Base-by-base conservation (phyloP, 92 coral and sea anemone genomes). In the Paragorgia papillata region DNA sequence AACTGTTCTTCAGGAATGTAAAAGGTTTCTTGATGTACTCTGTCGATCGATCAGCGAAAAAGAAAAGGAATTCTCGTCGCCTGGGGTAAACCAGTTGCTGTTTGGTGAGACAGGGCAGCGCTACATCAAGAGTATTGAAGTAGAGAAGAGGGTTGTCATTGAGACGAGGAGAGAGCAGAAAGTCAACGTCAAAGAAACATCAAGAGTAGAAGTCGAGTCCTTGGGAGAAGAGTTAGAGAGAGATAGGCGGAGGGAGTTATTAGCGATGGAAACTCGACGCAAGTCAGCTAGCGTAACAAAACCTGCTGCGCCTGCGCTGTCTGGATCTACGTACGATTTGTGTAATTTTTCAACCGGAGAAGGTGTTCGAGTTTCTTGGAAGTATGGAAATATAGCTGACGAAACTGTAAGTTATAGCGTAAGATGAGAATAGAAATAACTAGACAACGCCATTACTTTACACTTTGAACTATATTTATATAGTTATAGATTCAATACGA, bases 401-500 rank as follows among this genome's bases (percentile, higher is more conserved):
- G 90, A 89, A 67, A 33, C 26, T 79, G 97, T 92, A 15, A 55
- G 90, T n/a, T n/a, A n/a, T n/a, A n/a, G n/a, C n/a, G n/a, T n/a
- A n/a, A n/a, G n/a, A n/a, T n/a, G n/a, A n/a, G n/a, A n/a, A n/a
- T n/a, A n/a, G n/a, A n/a, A n/a, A n/a, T n/a, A n/a, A n/a, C n/a
- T n/a, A n/a, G n/a, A n/a, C n/a, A n/a, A n/a, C n/a, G n/a, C n/a
- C n/a, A n/a, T n/a, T n/a, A n/a, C n/a, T n/a, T n/a, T n/a, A n/a
- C n/a, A n/a, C n/a, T n/a, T n/a, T n/a, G n/a, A n/a, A n/a, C n/a
- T n/a, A n/a, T 80, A 41, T 53, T 33, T 30, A 37, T n/a, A n/a
- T n/a, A n/a, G n/a, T n/a, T n/a, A n/a, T n/a, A n/a, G n/a, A n/a
- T n/a, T n/a, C n/a, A n/a, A n/a, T n/a, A n/a, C n/a, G n/a, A n/a